Evolutionary conservation across 2,888 invertebrate species (phyloP), one percentile per base, ranked within the genome.

Genomic region (Dryococelus australis): DNA sequence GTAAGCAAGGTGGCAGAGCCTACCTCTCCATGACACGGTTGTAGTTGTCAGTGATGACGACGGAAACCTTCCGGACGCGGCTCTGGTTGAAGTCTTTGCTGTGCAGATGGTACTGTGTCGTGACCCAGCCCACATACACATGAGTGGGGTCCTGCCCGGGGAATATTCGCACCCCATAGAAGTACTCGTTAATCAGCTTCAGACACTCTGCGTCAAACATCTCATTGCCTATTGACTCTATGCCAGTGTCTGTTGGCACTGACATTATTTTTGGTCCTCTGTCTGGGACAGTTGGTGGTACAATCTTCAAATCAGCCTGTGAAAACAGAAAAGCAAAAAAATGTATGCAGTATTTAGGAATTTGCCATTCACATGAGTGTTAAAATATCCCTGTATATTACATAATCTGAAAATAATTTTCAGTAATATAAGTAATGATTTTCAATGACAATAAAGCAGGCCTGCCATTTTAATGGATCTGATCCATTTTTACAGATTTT

Each of bases 41-140:
- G 90, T 97, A 97, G 88, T 97, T 96, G 91, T 98, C 97, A 28
- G 96, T 95, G 88, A 97, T 95, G 88, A 96, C 94, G 84, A 98
- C 96, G 0, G 97, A 97, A 0, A 96, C 95, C 91, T 96, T 96
- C 86, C 97, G 95, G 0, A 98, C 98, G 91, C 97, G 96, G 90
- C 95, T 96, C 92, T 97, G 96, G 92, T 98, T 98, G 92, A 98
- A 97, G 91, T 98, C 97, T 90, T 96, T 97, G 88, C 97, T 98
- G 91, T 97, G 97, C 86, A 97, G 93, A 91, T 98, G 98, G 92
- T 98, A 99, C 91, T 99, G 98, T 0, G 99, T 99, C 0, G 99
- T 99, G 86, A 99, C 99, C 99, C 99, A 99, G 27, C 99, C 99
- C 0, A 99, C 97, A 92, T 98, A 99, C 43, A 99, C 98, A 91